These are phyloP conservation scores for Trissoscelio sp. DNA, from an alignment of 2,888 invertebrate species.

Conservation along the genomic window DNA sequence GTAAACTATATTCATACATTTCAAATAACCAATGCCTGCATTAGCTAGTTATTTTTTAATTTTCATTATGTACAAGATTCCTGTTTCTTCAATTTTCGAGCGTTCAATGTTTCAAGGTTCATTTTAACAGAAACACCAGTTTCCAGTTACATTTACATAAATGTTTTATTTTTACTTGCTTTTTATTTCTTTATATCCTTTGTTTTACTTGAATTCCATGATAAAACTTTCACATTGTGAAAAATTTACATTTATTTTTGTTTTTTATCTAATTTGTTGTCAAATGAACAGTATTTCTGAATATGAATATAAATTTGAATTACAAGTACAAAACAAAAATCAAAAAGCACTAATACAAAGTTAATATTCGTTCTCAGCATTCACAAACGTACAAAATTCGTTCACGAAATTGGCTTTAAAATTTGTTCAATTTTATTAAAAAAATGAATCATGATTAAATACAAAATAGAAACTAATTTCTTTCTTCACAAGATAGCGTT, in stretches of 20 bases:
- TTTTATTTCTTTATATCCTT: no score
- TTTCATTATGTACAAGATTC: conserved; percentile 38
- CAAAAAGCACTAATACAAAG: conserved; percentile 12
- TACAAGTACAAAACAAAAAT: conserved; percentile 21
- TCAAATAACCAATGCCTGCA: conserved; percentile 55
- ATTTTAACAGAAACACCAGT: conserved; percentile 27
- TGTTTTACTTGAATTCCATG: not conserved
- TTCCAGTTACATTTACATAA: conserved; percentile 18
- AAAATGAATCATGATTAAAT: conserved; percentile 13
- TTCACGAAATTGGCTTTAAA: conserved; percentile 3
- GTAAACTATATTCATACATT: conserved; percentile 14
- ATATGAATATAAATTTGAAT: not conserved
- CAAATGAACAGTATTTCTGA: not conserved
- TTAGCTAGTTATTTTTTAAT: conserved; percentile 31
- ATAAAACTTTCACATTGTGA: not conserved
- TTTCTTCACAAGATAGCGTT: not conserved
- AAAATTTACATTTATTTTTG: not conserved
- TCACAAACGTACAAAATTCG: conserved; percentile 19
- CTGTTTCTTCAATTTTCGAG: conserved; percentile 9
- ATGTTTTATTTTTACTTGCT: conserved; percentile 5
- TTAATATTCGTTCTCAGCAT: conserved; percentile 7
- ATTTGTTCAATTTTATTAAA: conserved; percentile 13
- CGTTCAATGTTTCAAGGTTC: conserved; percentile 18
- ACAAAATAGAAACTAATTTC: conserved; percentile 18
- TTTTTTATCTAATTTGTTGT: not conserved